Base-by-base conservation (phyloP, 2,113 vertebrate genomes). In the Fukomys damarensis region DNA sequence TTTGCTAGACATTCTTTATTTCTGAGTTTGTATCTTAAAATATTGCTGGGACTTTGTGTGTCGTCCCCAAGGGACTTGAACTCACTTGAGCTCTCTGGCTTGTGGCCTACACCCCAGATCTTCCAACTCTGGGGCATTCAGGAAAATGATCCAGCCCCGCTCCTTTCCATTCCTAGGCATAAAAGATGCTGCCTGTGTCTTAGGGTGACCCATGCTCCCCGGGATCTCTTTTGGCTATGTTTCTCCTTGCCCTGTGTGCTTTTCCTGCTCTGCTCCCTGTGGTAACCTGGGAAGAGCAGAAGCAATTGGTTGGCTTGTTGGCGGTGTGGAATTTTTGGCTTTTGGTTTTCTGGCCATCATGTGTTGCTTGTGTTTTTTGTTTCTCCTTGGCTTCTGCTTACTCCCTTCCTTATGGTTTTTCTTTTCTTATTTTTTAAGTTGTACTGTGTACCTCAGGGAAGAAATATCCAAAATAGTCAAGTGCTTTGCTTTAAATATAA, bases 11-110 rank as follows among this genome's bases (percentile, higher is more conserved):
- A 95, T 98, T 97, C 92, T 97, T 97, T 93, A 96, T 97, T 97
- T 96, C 95, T 97, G 96, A 98, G 87, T 91, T 97, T 96, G 84
- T 95, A 46, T 96, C 97, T 97, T 96, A 97, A 98, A 98, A 97
- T 98, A 97, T 97, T 97, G 38, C 92, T 90, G 63, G 86, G 61
- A 97, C 82, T 88, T 93, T 54, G 59, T 46, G 65, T 43, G 80
- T 80, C 54, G 85, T 96, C 76, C 97, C 97, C 16, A 1, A 86
- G 96, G 82, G 96, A 97, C n/a, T 70, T 95, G 87, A 92, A 72
- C 92, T 95, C 95, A 90, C 1, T 5, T 95, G 96, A 93, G 87
- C 81, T 65, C 30, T 81, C 77, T 97, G 96, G 92, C 87, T 93
- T 6, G 0, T 1, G 35, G 87, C 87, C 90, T 92, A 58, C 5